Evolutionary conservation across 2,797 vertebrate genomes (phyloP), one percentile per base, ranked within the genome.

Genomic region (Tragelaphus eurycerus): DNA sequence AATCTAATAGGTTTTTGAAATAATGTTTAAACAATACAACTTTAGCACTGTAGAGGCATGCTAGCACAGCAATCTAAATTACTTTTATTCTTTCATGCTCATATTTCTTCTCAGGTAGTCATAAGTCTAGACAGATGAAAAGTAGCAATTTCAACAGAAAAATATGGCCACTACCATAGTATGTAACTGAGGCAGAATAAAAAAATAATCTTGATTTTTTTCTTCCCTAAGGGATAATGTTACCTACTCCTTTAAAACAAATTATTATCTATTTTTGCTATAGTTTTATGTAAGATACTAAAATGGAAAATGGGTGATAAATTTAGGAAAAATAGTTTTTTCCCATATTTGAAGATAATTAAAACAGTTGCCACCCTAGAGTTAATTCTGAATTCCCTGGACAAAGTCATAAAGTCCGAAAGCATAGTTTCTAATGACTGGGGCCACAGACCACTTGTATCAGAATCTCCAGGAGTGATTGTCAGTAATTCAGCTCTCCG

Each of bases 1-100:
- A 91, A 79, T 94, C 76, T 93, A 93, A 91, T 57, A 81, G 62
- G 55, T 82, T 93, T 97, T 95, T 87, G 23, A 97, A 98, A 62
- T 86, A 83, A 89, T 87, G 27, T 93, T 95, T 84, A 93, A 96
- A 96, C 60, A 92, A 92, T 95, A 94, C 54, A 93, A 57, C 48
- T 87, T 94, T 38, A 95, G 34, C 60, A 50, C 46, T 59, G 60
- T 46, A 43, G 23, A 81, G 19, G 23, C 23, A 67, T 76, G 64
- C 86, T 93, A 88, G 50, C 50, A 25, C 21, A 89, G 21, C 11
- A 93, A 38, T 64, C 83, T 96, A 84, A 97, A 89, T 89, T 93
- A 90, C 23, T 74, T 86, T 95, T 93, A 91, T 96, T 96, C 59
- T 71, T 96, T 92, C 29, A 71, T 94, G 31, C 19, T 95, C 46